A percentile compares a stretch with the other conserved stretches of the same genome.
These are phyloP conservation scores for Sialis lutaria DNA, from an alignment of 2,888 invertebrate species.

Conservation along the genomic window DNA sequence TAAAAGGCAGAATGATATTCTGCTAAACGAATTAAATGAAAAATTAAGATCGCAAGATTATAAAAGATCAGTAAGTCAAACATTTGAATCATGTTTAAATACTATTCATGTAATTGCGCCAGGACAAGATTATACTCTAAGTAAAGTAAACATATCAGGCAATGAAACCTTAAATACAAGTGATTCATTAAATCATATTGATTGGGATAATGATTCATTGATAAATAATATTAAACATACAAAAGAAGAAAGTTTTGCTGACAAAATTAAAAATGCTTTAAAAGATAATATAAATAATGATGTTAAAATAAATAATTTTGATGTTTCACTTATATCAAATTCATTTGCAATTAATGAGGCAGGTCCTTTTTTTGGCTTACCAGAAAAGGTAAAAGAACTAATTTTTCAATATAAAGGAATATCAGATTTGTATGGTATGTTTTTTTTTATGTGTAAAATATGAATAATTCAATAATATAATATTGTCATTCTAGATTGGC, in stretches of 20 bases:
- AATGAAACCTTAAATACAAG: background rate
- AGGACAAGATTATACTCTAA: slow-evolving; percentile 13
- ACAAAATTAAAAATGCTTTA: slow-evolving; percentile 18
- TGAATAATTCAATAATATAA: background rate
- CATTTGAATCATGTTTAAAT: slow-evolving; percentile 32
- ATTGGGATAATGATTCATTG: slow-evolving; percentile 17
- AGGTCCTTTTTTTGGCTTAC: slow-evolving; percentile 63
- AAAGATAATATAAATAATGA: slow-evolving; percentile 18
- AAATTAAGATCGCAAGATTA: slow-evolving; percentile 16
- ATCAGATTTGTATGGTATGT: slow-evolving; percentile 57
- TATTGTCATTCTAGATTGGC: slow-evolving; percentile 61
- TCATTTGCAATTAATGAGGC: slow-evolving; percentile 10
- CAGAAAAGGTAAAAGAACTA: slow-evolving; percentile 46
- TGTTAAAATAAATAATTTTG: slow-evolving; percentile 7
- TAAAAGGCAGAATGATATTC: slow-evolving; percentile 1
- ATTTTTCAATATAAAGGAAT: slow-evolving; percentile 65
- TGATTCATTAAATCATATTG: slow-evolving; percentile 7
- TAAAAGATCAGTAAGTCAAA: slow-evolving; percentile 22
- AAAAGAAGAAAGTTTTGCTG: slow-evolving; percentile 10
- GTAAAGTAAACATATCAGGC: slow-evolving; percentile 14
- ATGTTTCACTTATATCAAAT: background rate
- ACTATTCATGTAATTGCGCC: slow-evolving; percentile 29
- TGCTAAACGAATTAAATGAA: slow-evolving; percentile 14
- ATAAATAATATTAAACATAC: slow-evolving; percentile 22
- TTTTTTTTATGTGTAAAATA: background rate